Percentiles rank a stretch among this genome's conserved stretches.
Evolutionary conservation across 2,797 vertebrate genomes (phyloP).

Genomic region (Gymnoscopelus braueri): DNA sequence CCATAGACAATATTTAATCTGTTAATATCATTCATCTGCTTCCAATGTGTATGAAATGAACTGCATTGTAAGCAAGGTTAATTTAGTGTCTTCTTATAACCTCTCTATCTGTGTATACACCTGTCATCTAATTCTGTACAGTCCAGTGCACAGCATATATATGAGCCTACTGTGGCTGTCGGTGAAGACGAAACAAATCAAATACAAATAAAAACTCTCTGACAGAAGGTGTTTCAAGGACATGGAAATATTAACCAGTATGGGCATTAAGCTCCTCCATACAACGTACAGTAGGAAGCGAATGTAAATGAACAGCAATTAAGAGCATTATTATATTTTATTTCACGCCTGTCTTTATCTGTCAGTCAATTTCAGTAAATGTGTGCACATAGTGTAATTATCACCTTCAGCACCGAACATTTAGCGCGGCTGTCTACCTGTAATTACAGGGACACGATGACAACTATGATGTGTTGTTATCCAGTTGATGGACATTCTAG

Average conservation of each 20-base stretch:
- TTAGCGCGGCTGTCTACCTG: conserved; percentile 24
- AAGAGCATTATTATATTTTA: conserved; percentile 17
- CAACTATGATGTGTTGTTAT: conserved; percentile 32
- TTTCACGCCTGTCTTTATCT: conserved; percentile 16
- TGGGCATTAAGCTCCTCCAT: conserved; percentile 22
- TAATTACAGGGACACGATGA: conserved; percentile 44
- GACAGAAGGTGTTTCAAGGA: conserved; percentile 29
- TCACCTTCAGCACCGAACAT: conserved; percentile 32
- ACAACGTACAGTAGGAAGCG: conserved; percentile 23
- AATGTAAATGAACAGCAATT: conserved; percentile 52
- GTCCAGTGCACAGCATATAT: too few relatives aligned
- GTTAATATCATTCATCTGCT: neutral
- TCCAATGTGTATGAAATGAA: too few relatives aligned
- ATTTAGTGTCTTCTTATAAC: neutral
- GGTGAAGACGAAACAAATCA: too few relatives aligned
- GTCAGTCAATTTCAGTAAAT: conserved; percentile 47
- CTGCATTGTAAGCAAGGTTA: neutral
- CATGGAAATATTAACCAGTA: conserved; percentile 40
- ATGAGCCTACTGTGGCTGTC: neutral
- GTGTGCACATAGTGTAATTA: conserved; percentile 43
- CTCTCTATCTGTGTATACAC: too few relatives aligned
- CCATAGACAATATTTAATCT: neutral
- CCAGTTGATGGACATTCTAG: conserved; percentile 33
- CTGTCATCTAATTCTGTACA: too few relatives aligned
- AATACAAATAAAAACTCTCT: neutral